These are phyloP conservation scores for Cebidichthys violaceus DNA, from an alignment of 2,113 vertebrate species.

Conservation along the genomic window DNA sequence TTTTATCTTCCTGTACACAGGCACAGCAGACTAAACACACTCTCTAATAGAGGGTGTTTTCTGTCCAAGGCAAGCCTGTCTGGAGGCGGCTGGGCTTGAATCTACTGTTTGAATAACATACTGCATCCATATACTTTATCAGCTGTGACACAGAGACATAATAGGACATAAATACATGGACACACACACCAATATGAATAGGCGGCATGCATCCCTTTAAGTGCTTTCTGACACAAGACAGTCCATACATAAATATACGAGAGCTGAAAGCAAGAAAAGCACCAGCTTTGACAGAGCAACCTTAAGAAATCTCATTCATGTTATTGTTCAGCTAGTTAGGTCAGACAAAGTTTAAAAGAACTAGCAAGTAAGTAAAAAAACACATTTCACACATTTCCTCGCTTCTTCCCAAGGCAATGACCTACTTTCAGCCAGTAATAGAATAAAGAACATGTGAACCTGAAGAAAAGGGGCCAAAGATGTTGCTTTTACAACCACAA, in stretches of 20 bases:
- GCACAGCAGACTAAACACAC: constrained; percentile 66
- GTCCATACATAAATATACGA: constrained; percentile 7
- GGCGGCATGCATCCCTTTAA: constrained; percentile 10
- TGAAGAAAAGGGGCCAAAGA: neutral
- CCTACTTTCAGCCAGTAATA: neutral
- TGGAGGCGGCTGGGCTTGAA: constrained; percentile 50
- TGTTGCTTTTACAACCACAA: constrained; percentile 6
- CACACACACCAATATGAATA: neutral
- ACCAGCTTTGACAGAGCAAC: constrained; percentile 6
- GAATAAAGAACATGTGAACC: neutral
- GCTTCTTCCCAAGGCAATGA: neutral
- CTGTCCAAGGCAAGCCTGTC: constrained; percentile 51
- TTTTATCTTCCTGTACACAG: constrained; percentile 70
- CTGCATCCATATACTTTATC: constrained; percentile 40
- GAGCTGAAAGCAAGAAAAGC: constrained; percentile 15
- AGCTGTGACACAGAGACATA: constrained; percentile 44
- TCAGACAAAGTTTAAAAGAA: constrained; percentile 18
- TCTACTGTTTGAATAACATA: constrained; percentile 48
- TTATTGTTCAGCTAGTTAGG: constrained; percentile 14
- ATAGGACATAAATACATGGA: constrained; percentile 39
- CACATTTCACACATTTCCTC: constrained; percentile 10
- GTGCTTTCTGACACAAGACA: constrained; percentile 8
- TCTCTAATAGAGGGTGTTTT: constrained; percentile 57
- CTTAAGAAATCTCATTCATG: neutral
- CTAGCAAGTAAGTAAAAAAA: neutral